Evolutionary conservation across 2,888 invertebrate species (phyloP), one percentile per base, ranked within the genome.

Genomic region (Hoplodrina blanda): DNA sequence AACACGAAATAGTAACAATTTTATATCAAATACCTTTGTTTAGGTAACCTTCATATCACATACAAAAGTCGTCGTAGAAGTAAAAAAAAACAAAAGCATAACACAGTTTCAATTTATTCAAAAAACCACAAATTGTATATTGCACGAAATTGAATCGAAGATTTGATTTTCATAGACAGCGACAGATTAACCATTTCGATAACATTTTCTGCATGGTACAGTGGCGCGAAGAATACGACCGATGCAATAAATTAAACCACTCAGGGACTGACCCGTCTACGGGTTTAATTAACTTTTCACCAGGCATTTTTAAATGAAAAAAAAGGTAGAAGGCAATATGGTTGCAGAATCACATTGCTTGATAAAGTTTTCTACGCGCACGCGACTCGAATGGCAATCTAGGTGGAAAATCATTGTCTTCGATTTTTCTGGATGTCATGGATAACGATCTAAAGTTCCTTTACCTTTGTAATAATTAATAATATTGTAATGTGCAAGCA

Each of bases 251-350:
- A 94, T 93, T 91, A 91, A 94, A 91, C 88, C 93, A 91, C 93
- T 85, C 88, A 84, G 93, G 93, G 92, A 91, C 91, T 90, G 90
- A 89, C 90, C 91, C 90, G 92, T 92, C 92, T 91, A 89, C 92
- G 83, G 91, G 89, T 91, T 94, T 95, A 95, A 95, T 95, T 95
- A 95, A 95, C 93, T 94, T 95, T 94, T 93, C 91, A 91, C 90
- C 89, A 87, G 88, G 84, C 89, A 89, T 91, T 92, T 90, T 86
- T 33, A 88, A 92, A 89, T 84, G 87, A 88, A 91, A 91, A 90
- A 90, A 86, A 84, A 66, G 20, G 73, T 63, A 20, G 64, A 61
- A 62, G 69, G 78, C 87, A 89, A 88, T 88, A 90, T 89, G 86
- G 83, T 87, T 88, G 41, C 62, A 55, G 63, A 78, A 69, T 78